Conservation (phyloP, 2,888 invertebrate genomes). For the Matsumyia berberina region DNA sequence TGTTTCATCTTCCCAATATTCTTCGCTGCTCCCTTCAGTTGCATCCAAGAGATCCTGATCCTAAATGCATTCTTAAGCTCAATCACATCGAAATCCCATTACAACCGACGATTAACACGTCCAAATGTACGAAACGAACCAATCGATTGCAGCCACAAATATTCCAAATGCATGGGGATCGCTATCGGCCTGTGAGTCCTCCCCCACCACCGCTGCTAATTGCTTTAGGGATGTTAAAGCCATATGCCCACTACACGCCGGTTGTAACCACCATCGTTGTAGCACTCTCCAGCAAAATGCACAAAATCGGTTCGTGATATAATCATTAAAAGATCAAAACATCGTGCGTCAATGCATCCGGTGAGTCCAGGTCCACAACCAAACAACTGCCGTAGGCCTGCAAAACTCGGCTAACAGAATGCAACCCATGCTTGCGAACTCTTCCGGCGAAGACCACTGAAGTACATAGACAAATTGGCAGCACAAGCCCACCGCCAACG, state of each 20-base stretch:
- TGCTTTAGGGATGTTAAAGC: slow-evolving; percentile 37
- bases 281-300: slow-evolving; percentile 34
- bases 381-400: slow-evolving; percentile 17
- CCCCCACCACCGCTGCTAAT: slow-evolving; percentile 31
- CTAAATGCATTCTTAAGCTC: slow-evolving; percentile 19
- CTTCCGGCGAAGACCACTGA: background rate
- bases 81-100: slow-evolving; percentile 63
- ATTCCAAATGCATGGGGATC: slow-evolving; percentile 17
- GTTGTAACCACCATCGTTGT: slow-evolving; percentile 14
- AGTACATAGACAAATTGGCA: slow-evolving; percentile 14
- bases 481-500: background rate
- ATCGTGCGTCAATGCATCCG: slow-evolving; percentile 57
- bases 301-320: slow-evolving; percentile 43
- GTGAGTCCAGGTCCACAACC: slow-evolving; percentile 18
- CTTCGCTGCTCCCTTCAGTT: background rate
- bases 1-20: background rate
- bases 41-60: background rate
- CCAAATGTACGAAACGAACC: slow-evolving; percentile 36
- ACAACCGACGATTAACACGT: slow-evolving; percentile 58
- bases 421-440: background rate
- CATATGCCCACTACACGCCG: background rate
- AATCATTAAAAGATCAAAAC: slow-evolving; percentile 68
- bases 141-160: slow-evolving; percentile 42
- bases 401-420: background rate
- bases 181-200: background rate